Evolutionary conservation across 2,797 vertebrate genomes (phyloP), one percentile per base, ranked within the genome.

Genomic region (Rousettus madagascariensis): DNA sequence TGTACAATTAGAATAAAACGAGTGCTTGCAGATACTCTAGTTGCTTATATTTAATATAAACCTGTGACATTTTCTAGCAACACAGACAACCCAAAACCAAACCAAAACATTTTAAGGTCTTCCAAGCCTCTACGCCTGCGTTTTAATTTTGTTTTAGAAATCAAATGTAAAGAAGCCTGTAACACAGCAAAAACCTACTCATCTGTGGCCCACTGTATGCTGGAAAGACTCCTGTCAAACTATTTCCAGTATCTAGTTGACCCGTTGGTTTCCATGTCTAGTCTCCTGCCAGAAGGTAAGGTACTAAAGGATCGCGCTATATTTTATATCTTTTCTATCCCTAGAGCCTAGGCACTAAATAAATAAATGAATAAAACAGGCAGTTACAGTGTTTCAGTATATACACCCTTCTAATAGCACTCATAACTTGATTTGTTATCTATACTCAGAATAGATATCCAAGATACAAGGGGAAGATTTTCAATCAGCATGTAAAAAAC

Each of bases 91-190:
- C n/a, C 28, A 51, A 86, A 66, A 16, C 75, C 17, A 78, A 92
- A 96, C 36, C 2, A 77, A 66, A 84, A 75, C 17, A 74, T 61
- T 72, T 33, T 79, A 53, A 16, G 28, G 33, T 78, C 53, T 57
- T 84, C 77, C n/a, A 92, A 88, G 78, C 12, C 53, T 36, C 57
- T 8, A 59, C 5, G 69, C 1, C 26, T 26, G 36, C 43, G 94
- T 66, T 87, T 90, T 78, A 86, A 79, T 71, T 51, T 55, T 78
- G 55, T 57, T 94, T 95, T 86, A 68, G 20, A 92, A 88, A 72
- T 9, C 53, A 94, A 92, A 94, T 68, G 38, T 30, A 88, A 82
- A 84, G 65, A 59, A 86, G 90, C n/a, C 51, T 85, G 3, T 38
- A 68, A 65, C 66, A 17, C 55, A 43, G 26, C 30, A 92, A 91